Base-by-base conservation (phyloP, 2,888 invertebrate genomes). In the Agonopterix arenella region DNA sequence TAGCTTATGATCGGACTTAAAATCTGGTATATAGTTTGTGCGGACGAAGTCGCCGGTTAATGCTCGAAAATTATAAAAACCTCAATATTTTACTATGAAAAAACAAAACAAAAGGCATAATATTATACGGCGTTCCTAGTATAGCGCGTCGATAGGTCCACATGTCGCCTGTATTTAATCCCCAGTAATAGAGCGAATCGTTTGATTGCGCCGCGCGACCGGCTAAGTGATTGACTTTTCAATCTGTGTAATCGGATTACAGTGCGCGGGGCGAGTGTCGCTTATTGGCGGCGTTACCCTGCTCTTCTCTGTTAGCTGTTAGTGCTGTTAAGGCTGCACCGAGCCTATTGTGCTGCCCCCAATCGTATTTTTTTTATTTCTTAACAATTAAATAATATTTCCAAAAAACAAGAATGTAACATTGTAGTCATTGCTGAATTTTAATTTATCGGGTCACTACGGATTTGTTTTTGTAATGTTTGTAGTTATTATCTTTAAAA, bases 201-300 rank as follows among this genome's bases (percentile, higher is more conserved):
- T 82, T 81, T 83, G 83, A 84, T 73, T 73, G 71, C 73, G 72
- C 76, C 80, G 80, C 70, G 55, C 57, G 48, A 43, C 46, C 61
- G 59, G 64, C 76, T 80, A 84, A 84, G 81, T 85, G 85, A 88
- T 85, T 86, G 88, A 88, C 86, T 86, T 85, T 86, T 85, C 86
- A 86, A 86, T 88, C 84, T 83, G 70, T 71, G 68, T 86, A 88
- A 88, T 86, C 54, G 54, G 54, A 54, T 54, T 54, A 54, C 49
- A 36, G 46, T 9, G 45, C 45, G 48, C 45, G 50, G 50, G 40
- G 18, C 44, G 37, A 48, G 36, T 45, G 48, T 38, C 42, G 36
- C 13, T 36, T 41, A 47, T 47, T 47, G 46, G 46, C 18, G 40
- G 41, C 46, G 46, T 40, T 28, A 47, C 46, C 76, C 79, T 67